Percentiles rank a stretch among this genome's conserved stretches.
These are phyloP conservation scores for Seira sanloemensis DNA, from an alignment of 2,888 invertebrate genomes.

Conservation along the genomic window DNA sequence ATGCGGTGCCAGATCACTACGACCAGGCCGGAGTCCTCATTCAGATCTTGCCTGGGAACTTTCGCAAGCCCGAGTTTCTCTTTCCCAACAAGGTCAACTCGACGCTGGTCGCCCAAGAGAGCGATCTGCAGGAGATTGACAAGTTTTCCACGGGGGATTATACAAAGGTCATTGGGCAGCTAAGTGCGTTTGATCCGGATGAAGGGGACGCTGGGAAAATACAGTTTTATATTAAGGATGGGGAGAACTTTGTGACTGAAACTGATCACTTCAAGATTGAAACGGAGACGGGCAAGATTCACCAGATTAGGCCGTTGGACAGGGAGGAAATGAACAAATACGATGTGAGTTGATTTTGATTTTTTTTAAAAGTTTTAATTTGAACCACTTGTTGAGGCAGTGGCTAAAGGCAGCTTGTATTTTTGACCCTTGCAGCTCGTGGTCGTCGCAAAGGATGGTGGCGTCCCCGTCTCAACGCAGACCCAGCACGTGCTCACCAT, in stretches of 20 bases:
- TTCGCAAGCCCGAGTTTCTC: constrained; percentile 70
- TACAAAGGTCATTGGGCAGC: constrained; percentile 69
- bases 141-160: constrained; percentile 43
- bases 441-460: constrained; percentile 75
- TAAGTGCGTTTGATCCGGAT: constrained; percentile 70
- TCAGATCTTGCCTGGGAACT: constrained; percentile 69
- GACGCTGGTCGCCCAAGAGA: constrained; percentile 66
- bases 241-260: constrained; percentile 69
- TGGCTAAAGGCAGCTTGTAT: no score
- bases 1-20: constrained; percentile 79
- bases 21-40: constrained; percentile 68
- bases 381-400: not conserved
- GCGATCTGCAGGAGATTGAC: constrained; percentile 51
- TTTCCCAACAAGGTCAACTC: constrained; percentile 72
- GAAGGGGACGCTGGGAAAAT: constrained; percentile 71
- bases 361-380: constrained; percentile 6
- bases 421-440: constrained; percentile 72
- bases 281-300: constrained; percentile 67
- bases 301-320: constrained; percentile 70
- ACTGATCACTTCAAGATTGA: constrained; percentile 69
- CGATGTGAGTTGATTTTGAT: constrained; percentile 78
- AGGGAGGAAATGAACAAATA: constrained; percentile 79
- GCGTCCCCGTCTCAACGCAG: constrained; percentile 74
- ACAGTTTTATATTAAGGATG: constrained; percentile 69
- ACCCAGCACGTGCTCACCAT: constrained; percentile 74